Evolutionary conservation across 2,888 invertebrate species (phyloP), one percentile per base, ranked within the genome.

Genomic region (Sinopyrophorus schimmeli): DNA sequence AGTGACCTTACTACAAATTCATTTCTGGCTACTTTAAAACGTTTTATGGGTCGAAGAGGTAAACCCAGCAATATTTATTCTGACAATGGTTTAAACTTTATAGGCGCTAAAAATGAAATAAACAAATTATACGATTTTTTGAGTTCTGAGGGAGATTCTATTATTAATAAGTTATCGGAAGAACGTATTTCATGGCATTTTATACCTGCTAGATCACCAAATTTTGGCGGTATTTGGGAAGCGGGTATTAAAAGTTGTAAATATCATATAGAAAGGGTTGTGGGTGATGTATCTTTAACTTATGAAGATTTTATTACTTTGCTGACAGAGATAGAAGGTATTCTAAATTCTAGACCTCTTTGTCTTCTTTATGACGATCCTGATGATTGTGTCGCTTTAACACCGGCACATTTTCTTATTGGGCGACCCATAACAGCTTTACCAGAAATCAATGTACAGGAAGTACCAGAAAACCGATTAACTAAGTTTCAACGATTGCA

Each of bases 161-260:
- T 34, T 15, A 10, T 23, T n/a, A 34, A 12, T 5, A 5, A 18
- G n/a, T 3, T 34, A 15, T 3, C 32, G 3, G 10, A 21, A 9
- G 27, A 32, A 11, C 3, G 17, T 32, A 39, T 57, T 4, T 11
- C 10, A 3, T 37, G 23, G 37, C 14, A 37, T 20, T 37, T 59
- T 30, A 57, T 53, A n/a, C 59, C 59, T 1, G 38, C 59, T 2
- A 23, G 44, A 3, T 49, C 58, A 2, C 57, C 60, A 5, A 53
- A 47, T 28, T 58, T 59, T 17, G 50, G 50, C 3, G 43, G 50
- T 16, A 32, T 47, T n/a, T 54, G 50, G 43, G 39, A 50, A 24
- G 41, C 39, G 5, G 35, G 27, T 7, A 27, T 43, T n/a, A 43
- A 35, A 26, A 10, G 3, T 3, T 3, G 7, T 15, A 43, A 43